Percentiles rank a stretch among this genome's conserved stretches.
These are phyloP conservation scores for Gambelia wislizenii DNA, from an alignment of 2,797 vertebrate genomes.

Conservation along the genomic window DNA sequence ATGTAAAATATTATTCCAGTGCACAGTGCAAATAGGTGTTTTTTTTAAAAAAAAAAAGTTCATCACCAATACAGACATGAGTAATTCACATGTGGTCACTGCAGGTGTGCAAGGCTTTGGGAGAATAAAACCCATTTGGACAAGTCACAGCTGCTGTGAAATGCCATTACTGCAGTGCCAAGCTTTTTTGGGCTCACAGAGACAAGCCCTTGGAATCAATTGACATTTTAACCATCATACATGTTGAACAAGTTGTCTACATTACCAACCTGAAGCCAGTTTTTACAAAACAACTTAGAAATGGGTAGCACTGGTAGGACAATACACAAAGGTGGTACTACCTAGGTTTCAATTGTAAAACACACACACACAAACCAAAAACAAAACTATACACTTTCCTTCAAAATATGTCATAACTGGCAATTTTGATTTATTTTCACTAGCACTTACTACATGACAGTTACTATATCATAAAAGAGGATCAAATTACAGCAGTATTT, in stretches of 20 bases:
- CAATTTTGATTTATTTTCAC: constrained; percentile 38
- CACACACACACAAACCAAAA: background rate
- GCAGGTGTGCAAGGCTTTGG: no score
- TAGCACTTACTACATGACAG: constrained; percentile 1
- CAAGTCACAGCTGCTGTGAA: no score
- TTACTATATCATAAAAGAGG: constrained; percentile 28
- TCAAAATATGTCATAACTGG: background rate
- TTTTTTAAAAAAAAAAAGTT: no score
- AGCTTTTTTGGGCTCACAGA: no score
- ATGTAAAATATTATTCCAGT: no score
- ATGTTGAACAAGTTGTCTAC: background rate
- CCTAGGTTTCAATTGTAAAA: background rate
- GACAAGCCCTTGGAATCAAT: no score
- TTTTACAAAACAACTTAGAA: background rate
- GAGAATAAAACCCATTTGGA: no score
- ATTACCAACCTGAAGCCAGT: background rate
- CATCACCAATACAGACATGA: no score
- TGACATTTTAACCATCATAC: background rate
- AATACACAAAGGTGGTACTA: background rate
- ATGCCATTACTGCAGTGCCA: no score
- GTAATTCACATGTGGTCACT: no score
- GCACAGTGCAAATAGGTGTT: no score
- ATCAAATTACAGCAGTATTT: constrained; percentile 43
- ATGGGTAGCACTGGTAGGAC: background rate
- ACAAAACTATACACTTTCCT: background rate